Evolutionary conservation across 2,888 invertebrate species (phyloP), one percentile per base, ranked within the genome.

Genomic region (Tetranychus piercei): DNA sequence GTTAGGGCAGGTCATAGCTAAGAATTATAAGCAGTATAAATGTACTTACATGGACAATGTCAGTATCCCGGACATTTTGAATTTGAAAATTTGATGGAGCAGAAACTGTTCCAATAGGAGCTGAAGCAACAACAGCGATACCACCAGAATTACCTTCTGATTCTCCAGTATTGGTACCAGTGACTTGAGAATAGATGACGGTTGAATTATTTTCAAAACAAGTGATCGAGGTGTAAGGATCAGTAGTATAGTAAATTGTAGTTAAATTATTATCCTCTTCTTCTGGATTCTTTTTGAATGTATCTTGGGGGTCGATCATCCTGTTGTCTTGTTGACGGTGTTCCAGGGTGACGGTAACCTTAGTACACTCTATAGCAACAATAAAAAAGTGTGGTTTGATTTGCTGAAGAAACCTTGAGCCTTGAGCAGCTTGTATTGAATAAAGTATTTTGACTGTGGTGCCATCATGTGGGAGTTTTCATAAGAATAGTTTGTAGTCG

Each of bases 11-110:
- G 55, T 55, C 55, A 34, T 34, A 5, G 34, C 34, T 34, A 5
- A 34, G 34, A 34, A 34, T 34, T 34, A 3, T 34, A 34, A 34
- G 34, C 34, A 34, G 34, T 5, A 34, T 34, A 34, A 34, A 3
- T 34, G 34, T 34, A 55, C 34, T 71, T 75, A 78, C 79, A 75
- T 79, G 79, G 70, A 79, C 78, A 45, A 79, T 79, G 55, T 79
- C 79, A 78, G 78, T 79, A 55, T 79, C 79, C 15, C 79, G 76
- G 22, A 79, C 78, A 78, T 78, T 78, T 75, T 78, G 78, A n/a
- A 73, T 73, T 22, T 72, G 73, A 20, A 69, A 69, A 69, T 69
- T 69, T 6, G 69, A 20, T 23, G 69, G 69, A 69, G 22, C 69
- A 34, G 69, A 18, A 34, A 34, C 34, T 69, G 69, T 69, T 11